These are phyloP conservation scores for Thunnus maccoyii DNA, from an alignment of 2,113 vertebrate species.

Conservation along the genomic window DNA sequence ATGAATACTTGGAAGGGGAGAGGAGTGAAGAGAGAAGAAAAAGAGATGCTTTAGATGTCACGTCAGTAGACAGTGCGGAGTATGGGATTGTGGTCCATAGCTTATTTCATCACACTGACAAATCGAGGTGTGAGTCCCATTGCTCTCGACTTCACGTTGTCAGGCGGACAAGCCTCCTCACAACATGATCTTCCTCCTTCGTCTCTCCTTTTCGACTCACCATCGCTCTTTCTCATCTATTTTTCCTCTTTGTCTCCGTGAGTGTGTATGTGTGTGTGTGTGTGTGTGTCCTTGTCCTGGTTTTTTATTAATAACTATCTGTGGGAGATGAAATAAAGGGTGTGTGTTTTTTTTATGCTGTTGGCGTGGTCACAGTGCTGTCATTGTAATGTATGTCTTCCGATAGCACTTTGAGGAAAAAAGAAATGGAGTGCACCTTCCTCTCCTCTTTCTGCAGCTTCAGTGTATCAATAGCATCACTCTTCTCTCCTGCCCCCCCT, in stretches of 20 bases:
- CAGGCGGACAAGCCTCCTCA: conserved; percentile 54
- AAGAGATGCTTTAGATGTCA: conserved; percentile 63
- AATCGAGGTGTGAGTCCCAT: conserved; percentile 69
- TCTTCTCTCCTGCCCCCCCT: conserved; percentile 34
- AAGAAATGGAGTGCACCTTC: conserved; percentile 58
- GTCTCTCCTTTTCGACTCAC: conserved; percentile 36
- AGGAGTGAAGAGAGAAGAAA: conserved; percentile 29
- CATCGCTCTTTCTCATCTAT: conserved; percentile 41
- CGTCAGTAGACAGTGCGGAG: conserved; percentile 51
- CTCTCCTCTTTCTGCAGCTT: conserved; percentile 59
- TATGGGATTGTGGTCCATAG: conserved; percentile 60
- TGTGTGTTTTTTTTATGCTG: conserved; percentile 40
- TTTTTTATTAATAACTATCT: conserved; percentile 77
- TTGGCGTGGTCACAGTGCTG: conserved; percentile 59
- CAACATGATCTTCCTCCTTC: conserved; percentile 44
- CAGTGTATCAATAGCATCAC: conserved; percentile 77
- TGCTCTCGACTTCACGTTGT: conserved; percentile 58
- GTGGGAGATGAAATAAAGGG: conserved; percentile 71
- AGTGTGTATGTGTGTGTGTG: conserved; percentile 2
- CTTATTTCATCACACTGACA: conserved; percentile 80
- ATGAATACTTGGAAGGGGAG: conserved; percentile 53
- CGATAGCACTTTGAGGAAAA: conserved; percentile 61
- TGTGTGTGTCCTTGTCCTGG: conserved; percentile 48
- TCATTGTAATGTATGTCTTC: conserved; percentile 75
- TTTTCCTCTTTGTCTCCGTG: conserved; percentile 1